Evolutionary conservation across 1,140 invertebrate genomes (phyloP), one percentile per base, ranked within the genome.

Genomic region (Drosophila punjabiensis): DNA sequence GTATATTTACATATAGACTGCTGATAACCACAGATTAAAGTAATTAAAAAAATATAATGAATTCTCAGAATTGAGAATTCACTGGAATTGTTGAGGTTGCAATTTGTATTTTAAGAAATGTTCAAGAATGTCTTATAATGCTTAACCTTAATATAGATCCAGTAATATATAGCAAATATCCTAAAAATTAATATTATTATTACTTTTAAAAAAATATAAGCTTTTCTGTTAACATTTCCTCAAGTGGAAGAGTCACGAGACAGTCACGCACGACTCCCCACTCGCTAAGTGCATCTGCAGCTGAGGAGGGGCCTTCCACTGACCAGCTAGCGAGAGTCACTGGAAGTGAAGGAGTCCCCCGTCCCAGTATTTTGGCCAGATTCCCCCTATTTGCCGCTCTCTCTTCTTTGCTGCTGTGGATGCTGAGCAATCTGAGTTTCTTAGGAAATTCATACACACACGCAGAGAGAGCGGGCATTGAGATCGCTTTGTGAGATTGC

Each of bases 371-470:
- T 43, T 47, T n/a, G 16, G 33, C 33, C 20, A 37, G 60, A 45
- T 55, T 55, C 39, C 28, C 47, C 47, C 30, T 58, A 62, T 64
- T 60, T 33, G 8, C 33, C 43, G 14, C 18, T 24, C 35, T 24
- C 35, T 59, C 37, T 50, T 39, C 32, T 28, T 14, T 13, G 11
- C 18, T 18, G 18, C 52, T 43, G 45, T 74, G 81, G 82, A 85
- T 75, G 77, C 82, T 85, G 82, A 73, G 73, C 45, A 30, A 69
- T 63, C 55, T n/a, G n/a, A n/a, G 61, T 88, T 88, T 88, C 84
- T 73, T 78, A 52, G 73, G 68, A 87, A 82, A 87, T 87, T 75
- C 20, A 4, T 53, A 61, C 67, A 63, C 61, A 64, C 20, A 84
- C 56, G 66, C 60, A 16, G 4, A 58, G 45, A 41, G 59, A 24